A percentile compares a stretch with the other conserved stretches of the same genome.
Conservation (phyloP, 2,797 vertebrate genomes). For the Clarias laeviceps region DNA sequence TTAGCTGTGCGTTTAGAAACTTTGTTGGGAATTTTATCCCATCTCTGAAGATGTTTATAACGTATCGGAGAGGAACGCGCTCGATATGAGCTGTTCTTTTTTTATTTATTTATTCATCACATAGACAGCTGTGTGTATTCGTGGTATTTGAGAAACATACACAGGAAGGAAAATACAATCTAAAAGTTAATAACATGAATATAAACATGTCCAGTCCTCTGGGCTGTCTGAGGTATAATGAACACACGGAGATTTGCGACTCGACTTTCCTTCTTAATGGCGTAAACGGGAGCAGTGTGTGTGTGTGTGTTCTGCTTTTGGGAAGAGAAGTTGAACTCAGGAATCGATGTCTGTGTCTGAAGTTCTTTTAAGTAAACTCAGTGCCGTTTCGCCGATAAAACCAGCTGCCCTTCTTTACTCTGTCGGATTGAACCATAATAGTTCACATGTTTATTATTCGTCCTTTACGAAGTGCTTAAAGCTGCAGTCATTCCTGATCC, state of each 20-base stretch:
- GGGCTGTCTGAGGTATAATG: neutral
- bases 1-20: constrained; percentile 11
- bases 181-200: neutral
- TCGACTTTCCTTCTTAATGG: neutral
- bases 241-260: neutral
- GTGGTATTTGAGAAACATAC: neutral
- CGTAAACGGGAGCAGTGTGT: neutral
- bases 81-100: neutral
- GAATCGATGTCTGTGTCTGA: constrained; percentile 1
- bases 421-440: too few relatives aligned
- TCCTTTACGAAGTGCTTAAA: neutral
- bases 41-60: neutral
- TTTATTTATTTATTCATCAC: neutral
- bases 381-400: too few relatives aligned
- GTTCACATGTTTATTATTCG: too few relatives aligned
- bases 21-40: neutral
- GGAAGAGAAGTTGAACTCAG: constrained; percentile 2
- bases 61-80: neutral
- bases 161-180: neutral
- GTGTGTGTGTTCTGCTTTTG: constrained; percentile 2
- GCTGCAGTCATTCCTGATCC: neutral
- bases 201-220: too few relatives aligned
- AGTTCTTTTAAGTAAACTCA: neutral
- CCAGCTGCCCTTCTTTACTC: neutral
- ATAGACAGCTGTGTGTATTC: neutral